These are phyloP conservation scores for Polyommatus icarus DNA, from an alignment of 2,888 invertebrate species.

Conservation along the genomic window DNA sequence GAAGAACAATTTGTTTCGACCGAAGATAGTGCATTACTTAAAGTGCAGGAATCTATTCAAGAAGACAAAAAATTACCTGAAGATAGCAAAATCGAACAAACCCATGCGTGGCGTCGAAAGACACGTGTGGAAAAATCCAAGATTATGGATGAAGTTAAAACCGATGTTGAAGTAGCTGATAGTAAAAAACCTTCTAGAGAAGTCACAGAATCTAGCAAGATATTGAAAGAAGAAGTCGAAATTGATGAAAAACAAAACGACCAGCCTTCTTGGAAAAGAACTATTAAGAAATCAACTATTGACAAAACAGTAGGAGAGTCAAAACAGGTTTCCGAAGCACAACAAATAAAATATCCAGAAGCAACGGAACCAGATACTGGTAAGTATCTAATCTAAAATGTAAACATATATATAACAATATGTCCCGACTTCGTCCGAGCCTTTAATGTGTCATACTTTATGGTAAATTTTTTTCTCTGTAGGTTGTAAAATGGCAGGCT, in stretches of 20 bases:
- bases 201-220: not conserved
- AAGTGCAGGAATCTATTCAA: not conserved
- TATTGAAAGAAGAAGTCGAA: not conserved
- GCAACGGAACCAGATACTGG: not conserved
- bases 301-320: not conserved
- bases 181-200: not conserved
- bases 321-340: not conserved
- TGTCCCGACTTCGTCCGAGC: too few relatives aligned
- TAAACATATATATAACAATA: too few relatives aligned
- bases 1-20: not conserved
- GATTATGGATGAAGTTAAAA: not conserved
- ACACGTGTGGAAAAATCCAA: not conserved
- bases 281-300: not conserved
- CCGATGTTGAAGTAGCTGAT: not conserved
- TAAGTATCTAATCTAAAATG: not conserved
- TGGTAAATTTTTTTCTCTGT: too few relatives aligned
- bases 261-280: not conserved
- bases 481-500: too few relatives aligned
- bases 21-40: conserved; percentile 8
- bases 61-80: not conserved
- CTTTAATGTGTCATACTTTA: too few relatives aligned
- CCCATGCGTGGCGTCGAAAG: conserved; percentile 15
- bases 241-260: not conserved
- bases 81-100: not conserved
- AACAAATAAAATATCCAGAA: not conserved